Base-by-base conservation (phyloP, 2,797 vertebrate species). In the Hoplostethus atlanticus region DNA sequence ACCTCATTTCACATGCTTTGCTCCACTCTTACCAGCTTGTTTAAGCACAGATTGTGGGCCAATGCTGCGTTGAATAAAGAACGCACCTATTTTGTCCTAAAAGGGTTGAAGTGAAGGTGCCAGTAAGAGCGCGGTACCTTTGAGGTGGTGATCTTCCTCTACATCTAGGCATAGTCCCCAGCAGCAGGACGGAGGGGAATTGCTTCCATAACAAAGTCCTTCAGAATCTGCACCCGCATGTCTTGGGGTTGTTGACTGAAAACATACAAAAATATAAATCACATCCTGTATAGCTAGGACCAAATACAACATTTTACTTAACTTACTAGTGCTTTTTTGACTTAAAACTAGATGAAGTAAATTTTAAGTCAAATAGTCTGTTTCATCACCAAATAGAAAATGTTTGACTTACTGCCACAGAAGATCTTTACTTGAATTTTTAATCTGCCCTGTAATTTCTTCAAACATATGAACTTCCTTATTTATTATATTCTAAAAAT, bases 91-190 rank as follows among this genome's bases (percentile, higher is more conserved):
- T 5, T 16, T 15, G 25, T 15, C 98, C 15, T n/a, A 17, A 63
- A 28, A 31, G 90, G 47, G 42, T 38, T 21, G 28, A 42, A 28
- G 15, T 17, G 38, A 10, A 34, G 9, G 6, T 46, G 17, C 1
- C 3, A 52, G 25, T 28, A 59, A 46, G 2, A 16, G 17, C 1
- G 48, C 4, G 0, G 6, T 86, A 98, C 98, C 97, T 99, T 99
- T 2, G 97, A 99, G 56, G 98, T 99, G 71, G 98, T 99, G 76
- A 99, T 99, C 90, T 99, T 99, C n/a, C 87, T 99, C 98, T 10
- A 99, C 98, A 72, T 99, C 96, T 3, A 99, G 0, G 98, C 98
- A 0, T 99, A 99, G 86, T 99, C n/a, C n/a, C 98, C 0, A 99
- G 90, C 53, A 99, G 92, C 0, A 96, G 97, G 1, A 96, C 96